These are phyloP conservation scores for Papilio xuthus DNA, from an alignment of 1,140 invertebrate species.

Conservation along the genomic window DNA sequence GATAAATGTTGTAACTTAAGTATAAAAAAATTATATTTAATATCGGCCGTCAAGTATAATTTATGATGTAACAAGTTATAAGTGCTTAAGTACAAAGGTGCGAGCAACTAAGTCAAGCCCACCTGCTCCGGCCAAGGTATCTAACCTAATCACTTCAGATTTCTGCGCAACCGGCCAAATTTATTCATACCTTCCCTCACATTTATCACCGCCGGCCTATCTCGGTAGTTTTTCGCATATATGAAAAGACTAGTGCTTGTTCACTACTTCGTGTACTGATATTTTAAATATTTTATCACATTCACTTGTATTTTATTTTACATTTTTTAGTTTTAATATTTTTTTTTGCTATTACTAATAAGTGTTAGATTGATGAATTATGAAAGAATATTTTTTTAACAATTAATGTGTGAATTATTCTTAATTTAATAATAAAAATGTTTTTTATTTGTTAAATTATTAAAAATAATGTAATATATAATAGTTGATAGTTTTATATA, in stretches of 20 bases:
- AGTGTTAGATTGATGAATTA: not conserved
- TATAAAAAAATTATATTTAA: slow-evolving; percentile 4
- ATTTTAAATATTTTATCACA: not conserved
- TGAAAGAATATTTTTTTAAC: too few species aligned
- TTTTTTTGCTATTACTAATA: not conserved
- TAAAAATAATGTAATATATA: not conserved
- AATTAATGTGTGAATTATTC: not conserved
- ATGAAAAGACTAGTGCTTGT: slow-evolving; percentile 40
- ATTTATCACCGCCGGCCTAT: slow-evolving; percentile 70
- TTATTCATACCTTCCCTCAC: slow-evolving; percentile 74
- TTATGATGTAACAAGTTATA: slow-evolving; percentile 37
- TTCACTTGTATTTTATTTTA: not conserved
- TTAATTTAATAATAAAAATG: not conserved
- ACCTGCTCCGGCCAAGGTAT: slow-evolving; percentile 61
- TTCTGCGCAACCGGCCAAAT: slow-evolving; percentile 61
- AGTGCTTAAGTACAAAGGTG: slow-evolving; percentile 45
- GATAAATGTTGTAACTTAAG: slow-evolving; percentile 30
- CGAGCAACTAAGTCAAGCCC: slow-evolving; percentile 45
- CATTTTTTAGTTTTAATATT: not conserved
- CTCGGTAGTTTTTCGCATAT: slow-evolving; percentile 70
- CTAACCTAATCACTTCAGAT: slow-evolving; percentile 67
- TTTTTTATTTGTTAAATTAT: not conserved
- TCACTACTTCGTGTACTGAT: slow-evolving; percentile 7
- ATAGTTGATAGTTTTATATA: not conserved
- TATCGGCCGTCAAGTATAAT: slow-evolving; percentile 30